phyloP scores from a whole-genome alignment of 2,113 vertebrate genomes.

The Burhinus oedicnemus region DNA sequence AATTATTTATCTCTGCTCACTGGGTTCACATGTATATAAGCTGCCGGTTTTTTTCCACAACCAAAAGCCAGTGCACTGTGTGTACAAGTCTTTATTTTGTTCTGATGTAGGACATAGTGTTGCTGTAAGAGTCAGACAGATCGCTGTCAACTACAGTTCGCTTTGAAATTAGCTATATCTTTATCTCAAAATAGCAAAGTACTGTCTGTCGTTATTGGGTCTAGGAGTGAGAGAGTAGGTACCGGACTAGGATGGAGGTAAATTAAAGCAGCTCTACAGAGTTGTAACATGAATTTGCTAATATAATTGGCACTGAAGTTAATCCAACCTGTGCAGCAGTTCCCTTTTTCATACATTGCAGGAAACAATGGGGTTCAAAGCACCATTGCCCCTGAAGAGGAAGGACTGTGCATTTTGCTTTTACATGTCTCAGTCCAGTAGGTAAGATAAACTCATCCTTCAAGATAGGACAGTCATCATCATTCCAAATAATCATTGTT shows the following conservation, averaged over 20 bases:
- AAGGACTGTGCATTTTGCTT: slow-evolving; percentile 42
- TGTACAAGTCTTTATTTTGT: neutral
- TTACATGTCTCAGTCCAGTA: slow-evolving; percentile 25
- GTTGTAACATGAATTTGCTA: slow-evolving; percentile 25
- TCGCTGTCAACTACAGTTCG: neutral
- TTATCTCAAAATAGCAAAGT: neutral
- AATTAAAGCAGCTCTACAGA: slow-evolving; percentile 18
- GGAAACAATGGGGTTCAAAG: slow-evolving; percentile 19
- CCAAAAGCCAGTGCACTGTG: neutral
- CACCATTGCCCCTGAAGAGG: neutral
- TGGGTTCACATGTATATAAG: neutral
- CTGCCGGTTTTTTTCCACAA: neutral
- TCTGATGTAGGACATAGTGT: neutral
- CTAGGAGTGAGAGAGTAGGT: neutral
- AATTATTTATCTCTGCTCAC: neutral
- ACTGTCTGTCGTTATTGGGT: neutral
- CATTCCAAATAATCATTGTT: slow-evolving; percentile 71
- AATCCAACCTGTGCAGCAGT: neutral
- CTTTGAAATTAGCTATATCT: neutral
- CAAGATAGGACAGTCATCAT: slow-evolving; percentile 61
- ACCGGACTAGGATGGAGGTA: neutral
- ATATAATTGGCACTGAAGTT: slow-evolving; percentile 50
- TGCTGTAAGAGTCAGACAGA: neutral
- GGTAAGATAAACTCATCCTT: slow-evolving; percentile 65
- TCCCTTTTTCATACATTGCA: neutral